phyloP scores from a whole-genome alignment of 35 echinoderm and acorn worm genomes.

The Patiria miniata region DNA sequence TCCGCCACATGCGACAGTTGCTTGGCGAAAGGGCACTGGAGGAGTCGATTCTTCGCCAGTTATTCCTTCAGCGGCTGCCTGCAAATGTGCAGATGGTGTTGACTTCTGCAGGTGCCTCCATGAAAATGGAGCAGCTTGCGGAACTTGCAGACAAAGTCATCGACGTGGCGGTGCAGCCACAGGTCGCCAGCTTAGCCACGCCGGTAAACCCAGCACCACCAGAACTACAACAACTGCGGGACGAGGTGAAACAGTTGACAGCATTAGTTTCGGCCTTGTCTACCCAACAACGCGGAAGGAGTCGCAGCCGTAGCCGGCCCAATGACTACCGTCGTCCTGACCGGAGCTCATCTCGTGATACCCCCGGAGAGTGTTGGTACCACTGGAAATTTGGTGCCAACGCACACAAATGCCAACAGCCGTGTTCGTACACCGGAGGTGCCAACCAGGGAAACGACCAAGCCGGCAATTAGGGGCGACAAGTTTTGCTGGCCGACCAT shows the following conservation, averaged over 20 bases:
- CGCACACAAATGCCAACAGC: not conserved
- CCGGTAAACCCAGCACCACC: not conserved
- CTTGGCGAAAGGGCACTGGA: not conserved
- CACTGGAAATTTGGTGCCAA: not conserved
- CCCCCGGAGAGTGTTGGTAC: not conserved
- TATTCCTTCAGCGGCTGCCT: conserved; percentile 35
- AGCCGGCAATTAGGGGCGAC: not conserved
- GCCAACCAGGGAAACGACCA: not conserved
- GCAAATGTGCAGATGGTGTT: too few species aligned
- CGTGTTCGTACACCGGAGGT: not conserved
- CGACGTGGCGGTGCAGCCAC: not conserved
- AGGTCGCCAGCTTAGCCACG: too few species aligned
- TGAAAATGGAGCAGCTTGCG: too few species aligned
- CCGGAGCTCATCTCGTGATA: not conserved
- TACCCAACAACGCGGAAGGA: not conserved
- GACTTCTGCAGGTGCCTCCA: not conserved
- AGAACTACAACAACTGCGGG: not conserved
- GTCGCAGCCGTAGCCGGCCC: conserved; percentile 5
- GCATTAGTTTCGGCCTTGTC: not conserved
- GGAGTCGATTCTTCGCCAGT: not conserved
- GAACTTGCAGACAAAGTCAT: conserved; percentile 42
- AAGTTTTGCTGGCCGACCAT: not conserved
- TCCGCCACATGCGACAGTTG: conserved; percentile 1
- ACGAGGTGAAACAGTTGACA: not conserved
- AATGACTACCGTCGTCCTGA: not conserved